Conservation (phyloP, 2,888 invertebrate genomes). For the Ophion ellenae region DNA sequence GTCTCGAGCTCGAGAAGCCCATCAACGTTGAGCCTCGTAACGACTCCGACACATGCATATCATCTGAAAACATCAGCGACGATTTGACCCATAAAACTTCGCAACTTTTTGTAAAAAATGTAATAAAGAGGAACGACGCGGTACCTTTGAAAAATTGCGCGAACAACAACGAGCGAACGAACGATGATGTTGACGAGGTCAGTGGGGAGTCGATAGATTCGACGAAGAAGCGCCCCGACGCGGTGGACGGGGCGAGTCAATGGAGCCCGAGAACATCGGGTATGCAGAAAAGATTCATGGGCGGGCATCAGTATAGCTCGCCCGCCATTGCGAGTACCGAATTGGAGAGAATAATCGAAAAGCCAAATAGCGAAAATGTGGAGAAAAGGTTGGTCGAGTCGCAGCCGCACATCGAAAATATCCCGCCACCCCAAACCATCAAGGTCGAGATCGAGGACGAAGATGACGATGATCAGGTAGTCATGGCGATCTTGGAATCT, state of each 20-base stretch:
- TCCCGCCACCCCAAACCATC: not conserved
- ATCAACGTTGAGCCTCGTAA: constrained; percentile 53
- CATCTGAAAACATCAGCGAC: not conserved
- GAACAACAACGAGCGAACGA: not conserved
- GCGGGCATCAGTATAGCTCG: constrained; percentile 69
- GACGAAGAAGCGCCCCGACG: constrained; percentile 14
- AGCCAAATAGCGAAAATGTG: constrained; percentile 44
- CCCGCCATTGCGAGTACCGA: constrained; percentile 63
- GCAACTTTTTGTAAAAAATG: constrained; percentile 29
- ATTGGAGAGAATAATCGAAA: constrained; percentile 66
- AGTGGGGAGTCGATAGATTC: constrained; percentile 4
- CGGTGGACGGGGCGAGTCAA: not conserved
- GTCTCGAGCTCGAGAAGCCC: constrained; percentile 68
- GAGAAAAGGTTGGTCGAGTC: not conserved
- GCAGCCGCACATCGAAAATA: not conserved
- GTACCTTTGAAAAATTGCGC: not conserved
- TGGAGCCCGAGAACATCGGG: constrained; percentile 36
- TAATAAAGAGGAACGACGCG: constrained; percentile 23
- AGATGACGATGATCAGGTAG: constrained; percentile 50
- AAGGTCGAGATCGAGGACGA: constrained; percentile 36
- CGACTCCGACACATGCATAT: not conserved
- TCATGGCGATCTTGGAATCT: constrained; percentile 21
- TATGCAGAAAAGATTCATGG: constrained; percentile 48
- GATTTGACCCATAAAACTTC: constrained; percentile 22
- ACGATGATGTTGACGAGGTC: not conserved